phyloP scores from a whole-genome alignment of 2,888 invertebrate genomes.

The Dryobotodes eremita region DNA sequence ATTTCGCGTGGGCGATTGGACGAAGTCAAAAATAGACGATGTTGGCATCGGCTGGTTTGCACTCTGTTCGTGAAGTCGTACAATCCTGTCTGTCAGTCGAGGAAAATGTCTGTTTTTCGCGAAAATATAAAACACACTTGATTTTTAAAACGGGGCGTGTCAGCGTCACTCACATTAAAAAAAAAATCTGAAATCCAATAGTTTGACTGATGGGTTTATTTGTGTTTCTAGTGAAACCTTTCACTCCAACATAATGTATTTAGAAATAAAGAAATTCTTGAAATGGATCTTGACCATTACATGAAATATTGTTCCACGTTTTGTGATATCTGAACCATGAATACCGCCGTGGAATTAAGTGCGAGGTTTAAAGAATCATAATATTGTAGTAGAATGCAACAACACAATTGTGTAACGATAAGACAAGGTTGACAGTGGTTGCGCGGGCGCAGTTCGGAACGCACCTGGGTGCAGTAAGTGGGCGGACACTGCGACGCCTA shows the following conservation, averaged over 20 bases:
- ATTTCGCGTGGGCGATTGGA: constrained; percentile 87
- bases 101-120: constrained; percentile 68
- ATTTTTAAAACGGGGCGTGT: constrained; percentile 32
- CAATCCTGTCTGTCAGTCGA: constrained; percentile 72
- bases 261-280: not conserved
- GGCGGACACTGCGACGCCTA: constrained; percentile 82
- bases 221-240: constrained; percentile 20
- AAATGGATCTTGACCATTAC: not conserved
- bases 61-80: constrained; percentile 70
- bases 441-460: constrained; percentile 69
- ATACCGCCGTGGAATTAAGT: constrained; percentile 33
- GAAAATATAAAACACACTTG: constrained; percentile 41
- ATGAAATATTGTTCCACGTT: not conserved
- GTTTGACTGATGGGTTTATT: constrained; percentile 53
- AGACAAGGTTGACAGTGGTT: constrained; percentile 76
- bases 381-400: constrained; percentile 70
- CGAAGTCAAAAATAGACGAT: constrained; percentile 82
- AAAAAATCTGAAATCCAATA: constrained; percentile 30
- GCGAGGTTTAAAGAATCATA: constrained; percentile 51
- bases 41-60: constrained; percentile 85
- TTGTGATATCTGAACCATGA: constrained; percentile 5
- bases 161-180: constrained; percentile 34
- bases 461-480: constrained; percentile 86
- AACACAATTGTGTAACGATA: constrained; percentile 77
- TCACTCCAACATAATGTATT: constrained; percentile 11